phyloP scores from a whole-genome alignment of 2,113 vertebrate genomes.

The Illadopsis cleaveri region DNA sequence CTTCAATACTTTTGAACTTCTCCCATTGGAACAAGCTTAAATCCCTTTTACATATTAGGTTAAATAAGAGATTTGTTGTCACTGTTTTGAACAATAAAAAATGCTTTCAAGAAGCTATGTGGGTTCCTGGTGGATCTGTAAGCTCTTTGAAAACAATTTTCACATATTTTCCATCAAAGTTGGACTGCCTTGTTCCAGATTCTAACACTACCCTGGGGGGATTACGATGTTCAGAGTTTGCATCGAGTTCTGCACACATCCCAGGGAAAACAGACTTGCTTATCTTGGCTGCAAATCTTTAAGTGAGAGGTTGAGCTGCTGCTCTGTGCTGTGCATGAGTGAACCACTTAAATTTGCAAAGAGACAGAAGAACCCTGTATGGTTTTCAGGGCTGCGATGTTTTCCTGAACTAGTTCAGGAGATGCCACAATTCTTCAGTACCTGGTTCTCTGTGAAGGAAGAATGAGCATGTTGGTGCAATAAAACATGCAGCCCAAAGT shows the following conservation, averaged over 20 bases:
- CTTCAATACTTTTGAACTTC: background rate
- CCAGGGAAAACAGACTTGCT: background rate
- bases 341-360: background rate
- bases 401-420: background rate
- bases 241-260: background rate
- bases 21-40: background rate
- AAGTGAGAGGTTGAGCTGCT: background rate
- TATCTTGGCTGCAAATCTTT: background rate
- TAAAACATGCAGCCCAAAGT: background rate
- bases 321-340: background rate
- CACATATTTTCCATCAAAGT: background rate
- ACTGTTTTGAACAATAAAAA: background rate
- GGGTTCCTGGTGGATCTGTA: background rate
- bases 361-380: background rate
- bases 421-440: background rate
- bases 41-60: background rate
- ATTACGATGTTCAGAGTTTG: background rate
- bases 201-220: background rate
- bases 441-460: background rate
- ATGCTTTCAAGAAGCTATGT: background rate
- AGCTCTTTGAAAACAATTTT: conserved; percentile 4
- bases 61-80: background rate
- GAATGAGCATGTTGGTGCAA: background rate
- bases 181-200: background rate
- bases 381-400: background rate